Evolutionary conservation across 2,888 invertebrate species (phyloP), one percentile per base, ranked within the genome.

Genomic region (Drosophila formosana): DNA sequence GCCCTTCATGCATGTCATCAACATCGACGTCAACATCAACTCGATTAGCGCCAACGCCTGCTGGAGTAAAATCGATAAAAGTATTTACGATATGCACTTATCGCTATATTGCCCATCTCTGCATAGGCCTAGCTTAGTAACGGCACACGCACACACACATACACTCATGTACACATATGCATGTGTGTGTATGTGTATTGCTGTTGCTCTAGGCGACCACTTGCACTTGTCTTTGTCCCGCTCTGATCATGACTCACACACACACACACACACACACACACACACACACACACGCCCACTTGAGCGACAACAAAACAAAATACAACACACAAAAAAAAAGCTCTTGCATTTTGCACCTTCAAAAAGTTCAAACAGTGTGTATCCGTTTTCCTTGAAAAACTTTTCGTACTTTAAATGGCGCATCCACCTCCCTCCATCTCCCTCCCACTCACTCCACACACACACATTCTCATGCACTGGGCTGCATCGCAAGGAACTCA

Each of bases 311-410:
- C 62, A 76, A 80, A 61, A 52, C 52, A 60, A 58, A 55, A 41
- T 25, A 49, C 47, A 49, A 34, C 28, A 51, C 23, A 50, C 49
- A 46, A 11, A 50, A 52, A 45, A 49, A 65, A 50, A 57, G 60
- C 64, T 79, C 67, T 63, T 89, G 85, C 89, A 89, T 65, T 78
- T 78, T 88, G 78, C 84, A 82, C 77, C 89, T 83, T 80, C 64
- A 71, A 66, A 86, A 71, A 77, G 80, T 88, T 88, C 68, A 82
- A 84, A 72, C 72, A 61, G 88, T 82, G 73, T 90, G 86, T 86
- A 90, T 86, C 86, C 85, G 85, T 89, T 86, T 89, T 90, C 89
- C 90, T 85, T 87, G 84, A 84, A 87, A 77, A 89, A 81, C 67
- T 83, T 78, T 86, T 75, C 69, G 56, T 65, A 64, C 71, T 68